These are phyloP conservation scores for Catostylus mosaicus DNA, from an alignment of 30 jellyfish, hydroid and myxozoan species.

Conservation along the genomic window DNA sequence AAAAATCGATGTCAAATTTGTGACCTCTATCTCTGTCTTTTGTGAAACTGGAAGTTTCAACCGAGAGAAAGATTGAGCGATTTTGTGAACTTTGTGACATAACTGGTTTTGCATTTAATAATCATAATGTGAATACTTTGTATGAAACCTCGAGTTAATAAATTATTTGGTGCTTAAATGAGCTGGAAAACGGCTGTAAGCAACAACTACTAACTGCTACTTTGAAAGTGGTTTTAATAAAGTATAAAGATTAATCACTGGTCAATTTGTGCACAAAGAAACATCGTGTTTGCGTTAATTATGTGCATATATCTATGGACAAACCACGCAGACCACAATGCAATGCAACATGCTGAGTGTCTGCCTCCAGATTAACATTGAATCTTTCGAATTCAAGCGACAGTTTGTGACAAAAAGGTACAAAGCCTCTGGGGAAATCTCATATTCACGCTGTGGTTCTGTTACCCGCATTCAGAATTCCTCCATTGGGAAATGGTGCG, in stretches of 20 bases:
- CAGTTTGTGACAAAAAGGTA: conserved; percentile 32
- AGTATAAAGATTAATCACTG: conserved; percentile 30
- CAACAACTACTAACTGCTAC: background rate
- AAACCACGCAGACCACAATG: conserved; percentile 55
- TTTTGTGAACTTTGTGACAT: no score
- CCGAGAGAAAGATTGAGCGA: no score
- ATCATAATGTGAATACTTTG: no score
- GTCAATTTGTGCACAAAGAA: background rate
- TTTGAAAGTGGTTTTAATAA: background rate
- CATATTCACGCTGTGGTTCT: background rate
- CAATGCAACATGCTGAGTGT: conserved; percentile 58
- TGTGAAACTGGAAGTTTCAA: no score
- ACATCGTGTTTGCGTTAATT: conserved; percentile 19
- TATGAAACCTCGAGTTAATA: conserved; percentile 15
- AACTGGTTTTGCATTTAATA: no score
- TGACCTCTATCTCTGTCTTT: no score
- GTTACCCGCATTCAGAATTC: conserved; percentile 14
- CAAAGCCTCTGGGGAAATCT: conserved; percentile 50
- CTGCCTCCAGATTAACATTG: conserved; percentile 62
- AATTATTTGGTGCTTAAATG: background rate
- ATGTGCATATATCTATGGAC: conserved; percentile 55
- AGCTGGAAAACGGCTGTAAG: conserved; percentile 24
- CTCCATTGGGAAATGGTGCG: background rate
- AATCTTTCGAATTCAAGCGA: conserved; percentile 43
- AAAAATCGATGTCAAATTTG: no score